Percentiles rank a stretch among this genome's conserved stretches.
These are phyloP conservation scores for Chaetodon auriga DNA, from an alignment of 2,113 vertebrate species.

Conservation along the genomic window DNA sequence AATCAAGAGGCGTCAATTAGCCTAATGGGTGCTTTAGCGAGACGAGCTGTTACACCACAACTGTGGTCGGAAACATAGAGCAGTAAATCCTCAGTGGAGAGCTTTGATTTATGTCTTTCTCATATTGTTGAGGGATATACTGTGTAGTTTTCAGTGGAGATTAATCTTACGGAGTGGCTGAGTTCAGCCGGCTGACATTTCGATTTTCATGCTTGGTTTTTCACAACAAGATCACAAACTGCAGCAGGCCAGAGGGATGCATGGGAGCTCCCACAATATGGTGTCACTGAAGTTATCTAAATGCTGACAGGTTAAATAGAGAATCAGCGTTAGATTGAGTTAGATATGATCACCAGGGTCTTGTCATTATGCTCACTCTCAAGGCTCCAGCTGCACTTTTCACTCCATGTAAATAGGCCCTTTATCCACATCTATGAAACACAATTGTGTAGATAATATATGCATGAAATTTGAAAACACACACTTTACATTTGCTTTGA, in stretches of 20 bases:
- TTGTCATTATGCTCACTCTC: constrained; percentile 34
- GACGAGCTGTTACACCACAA: constrained; percentile 46
- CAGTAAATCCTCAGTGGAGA: constrained; percentile 36
- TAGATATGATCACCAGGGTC: constrained; percentile 9
- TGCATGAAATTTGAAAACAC: constrained; percentile 32
- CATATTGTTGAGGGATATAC: neutral
- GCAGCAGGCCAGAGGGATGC: neutral
- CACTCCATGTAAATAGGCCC: constrained; percentile 59
- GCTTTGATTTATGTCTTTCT: constrained; percentile 31
- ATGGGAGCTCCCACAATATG: neutral
- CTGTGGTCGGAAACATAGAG: constrained; percentile 16
- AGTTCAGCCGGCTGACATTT: constrained; percentile 42
- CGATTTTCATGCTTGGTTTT: constrained; percentile 13
- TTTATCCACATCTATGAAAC: constrained; percentile 19
- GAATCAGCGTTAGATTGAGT: neutral
- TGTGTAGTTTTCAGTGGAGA: constrained; percentile 4
- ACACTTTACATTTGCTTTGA: constrained; percentile 33
- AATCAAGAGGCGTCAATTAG: constrained; percentile 56
- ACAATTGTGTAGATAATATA: constrained; percentile 34
- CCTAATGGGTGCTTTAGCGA: constrained; percentile 57
- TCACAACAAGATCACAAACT: neutral
- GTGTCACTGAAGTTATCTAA: neutral
- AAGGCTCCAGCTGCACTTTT: constrained; percentile 57
- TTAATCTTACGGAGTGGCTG: constrained; percentile 34
- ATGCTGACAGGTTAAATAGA: neutral